Conservation (phyloP, 2,113 vertebrate genomes). For the Oceanodroma tethys region DNA sequence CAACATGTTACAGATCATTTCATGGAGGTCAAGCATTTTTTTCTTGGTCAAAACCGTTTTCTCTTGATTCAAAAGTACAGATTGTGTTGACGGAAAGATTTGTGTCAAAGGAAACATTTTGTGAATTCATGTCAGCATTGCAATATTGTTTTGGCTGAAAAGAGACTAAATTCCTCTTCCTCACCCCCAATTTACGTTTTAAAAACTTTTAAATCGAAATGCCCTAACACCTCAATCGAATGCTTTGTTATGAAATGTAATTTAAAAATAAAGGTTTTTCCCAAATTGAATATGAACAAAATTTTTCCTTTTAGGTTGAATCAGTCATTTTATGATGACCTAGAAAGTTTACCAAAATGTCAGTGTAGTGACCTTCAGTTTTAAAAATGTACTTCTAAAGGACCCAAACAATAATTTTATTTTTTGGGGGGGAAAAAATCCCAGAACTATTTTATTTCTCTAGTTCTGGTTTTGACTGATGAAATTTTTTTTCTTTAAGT, state of each 20-base stretch:
- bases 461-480: not conserved
- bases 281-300: not conserved
- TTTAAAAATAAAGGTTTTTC: not conserved
- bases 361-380: not conserved
- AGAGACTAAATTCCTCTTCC: not conserved
- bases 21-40: not conserved
- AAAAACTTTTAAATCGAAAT: not conserved
- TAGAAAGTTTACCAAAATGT: not conserved
- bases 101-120: not conserved
- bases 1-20: not conserved
- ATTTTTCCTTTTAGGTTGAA: not conserved
- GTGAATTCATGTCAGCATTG: not conserved
- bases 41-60: not conserved
- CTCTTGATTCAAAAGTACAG: not conserved
- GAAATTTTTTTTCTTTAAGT: not conserved
- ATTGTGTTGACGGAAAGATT: not conserved
- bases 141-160: not conserved
- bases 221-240: accelerated
- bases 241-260: not conserved
- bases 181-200: not conserved
- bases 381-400: not conserved
- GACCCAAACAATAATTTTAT: not conserved
- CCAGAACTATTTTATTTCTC: not conserved
- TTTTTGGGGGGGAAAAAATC: no score
- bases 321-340: not conserved